phyloP scores from a whole-genome alignment of 37 sponge, comb jelly and placozoan genomes.

The Theonella swinhoei region DNA sequence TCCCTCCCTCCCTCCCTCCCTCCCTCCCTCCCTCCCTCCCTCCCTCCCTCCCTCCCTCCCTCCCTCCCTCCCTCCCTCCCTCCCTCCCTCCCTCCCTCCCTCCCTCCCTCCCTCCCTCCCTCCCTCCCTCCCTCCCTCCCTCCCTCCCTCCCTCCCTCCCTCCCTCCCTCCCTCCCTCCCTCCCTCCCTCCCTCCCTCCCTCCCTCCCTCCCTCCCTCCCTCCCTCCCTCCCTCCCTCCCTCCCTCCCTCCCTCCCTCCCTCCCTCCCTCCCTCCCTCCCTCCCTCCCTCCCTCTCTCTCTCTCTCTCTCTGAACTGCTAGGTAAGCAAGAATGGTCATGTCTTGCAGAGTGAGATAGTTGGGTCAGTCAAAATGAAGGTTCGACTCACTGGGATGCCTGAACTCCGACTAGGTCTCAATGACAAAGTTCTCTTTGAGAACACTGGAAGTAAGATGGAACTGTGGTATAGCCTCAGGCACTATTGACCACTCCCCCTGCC shows the following conservation, averaged over 20 bases:
- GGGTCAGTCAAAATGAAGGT: background rate
- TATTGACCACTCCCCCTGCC: background rate
- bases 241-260: too few species aligned
- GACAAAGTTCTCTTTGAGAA: constrained; percentile 96
- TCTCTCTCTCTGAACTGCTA: background rate
- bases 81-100: too few species aligned
- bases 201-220: too few species aligned
- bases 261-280: background rate
- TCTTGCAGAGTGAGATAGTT: background rate
- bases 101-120: too few species aligned
- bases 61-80: too few species aligned
- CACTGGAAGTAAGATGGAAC: constrained; percentile 76
- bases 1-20: background rate
- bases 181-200: background rate
- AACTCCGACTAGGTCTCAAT: constrained; percentile 94
- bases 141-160: background rate
- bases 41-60: background rate
- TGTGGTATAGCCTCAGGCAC: background rate
- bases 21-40: background rate
- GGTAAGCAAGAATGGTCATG: background rate
- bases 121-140: too few species aligned
- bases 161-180: background rate
- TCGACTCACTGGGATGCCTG: constrained; percentile 96
- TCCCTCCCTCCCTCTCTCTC: background rate
- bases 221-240: too few species aligned